Evolutionary conservation across 2,113 vertebrate genomes (phyloP).

Genomic region (Epinephelus fuscoguttatus): DNA sequence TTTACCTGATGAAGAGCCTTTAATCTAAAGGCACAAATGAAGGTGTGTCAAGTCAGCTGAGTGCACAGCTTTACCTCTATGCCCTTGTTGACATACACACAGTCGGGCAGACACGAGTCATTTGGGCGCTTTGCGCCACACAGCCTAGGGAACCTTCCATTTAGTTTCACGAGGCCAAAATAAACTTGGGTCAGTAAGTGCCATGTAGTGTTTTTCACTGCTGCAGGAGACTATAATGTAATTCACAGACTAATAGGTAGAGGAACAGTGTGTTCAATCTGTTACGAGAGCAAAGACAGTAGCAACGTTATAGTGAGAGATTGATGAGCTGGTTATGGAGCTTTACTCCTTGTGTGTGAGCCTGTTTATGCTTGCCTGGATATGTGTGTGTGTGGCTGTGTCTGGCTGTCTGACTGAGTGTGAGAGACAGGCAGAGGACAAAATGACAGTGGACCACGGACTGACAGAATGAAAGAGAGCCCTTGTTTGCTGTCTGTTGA

Average conservation of each 20-base stretch:
- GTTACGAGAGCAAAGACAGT: not conserved
- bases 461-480: conserved; percentile 57
- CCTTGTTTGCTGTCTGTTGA: conserved; percentile 59
- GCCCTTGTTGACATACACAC: conserved; percentile 63
- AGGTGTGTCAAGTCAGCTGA: conserved; percentile 40
- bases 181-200: conserved; percentile 31
- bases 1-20: conserved; percentile 11
- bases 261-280: not conserved
- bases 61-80: conserved; percentile 38
- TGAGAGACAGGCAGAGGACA: conserved; percentile 47
- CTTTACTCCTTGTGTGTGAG: conserved; percentile 11
- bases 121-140: conserved; percentile 36
- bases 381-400: conserved; percentile 19
- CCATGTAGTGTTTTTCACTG: conserved; percentile 13
- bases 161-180: conserved; percentile 30
- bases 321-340: conserved; percentile 10
- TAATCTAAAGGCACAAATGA: conserved; percentile 35
- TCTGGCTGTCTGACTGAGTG: conserved; percentile 23
- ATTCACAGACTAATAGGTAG: not conserved
- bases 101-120: conserved; percentile 39
- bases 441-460: conserved; percentile 36
- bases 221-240: not conserved
- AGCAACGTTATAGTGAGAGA: not conserved
- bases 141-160: conserved; percentile 19
- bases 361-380: conserved; percentile 23